phyloP scores from a whole-genome alignment of 2,797 vertebrate species.

The Poeciliopsis gracilis region DNA sequence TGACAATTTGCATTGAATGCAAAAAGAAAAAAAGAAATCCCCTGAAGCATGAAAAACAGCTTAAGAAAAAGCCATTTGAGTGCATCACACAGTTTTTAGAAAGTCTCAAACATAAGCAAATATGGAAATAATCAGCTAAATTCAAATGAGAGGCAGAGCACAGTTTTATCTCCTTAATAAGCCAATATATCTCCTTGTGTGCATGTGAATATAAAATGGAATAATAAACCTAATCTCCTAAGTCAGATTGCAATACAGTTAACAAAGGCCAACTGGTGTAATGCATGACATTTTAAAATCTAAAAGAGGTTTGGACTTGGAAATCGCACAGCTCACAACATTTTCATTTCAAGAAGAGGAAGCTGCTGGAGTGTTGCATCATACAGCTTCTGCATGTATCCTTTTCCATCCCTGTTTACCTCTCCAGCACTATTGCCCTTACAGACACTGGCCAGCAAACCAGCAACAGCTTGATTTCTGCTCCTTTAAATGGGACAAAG shows the following conservation, averaged over 20 bases:
- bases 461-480: constrained; percentile 51
- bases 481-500: constrained; percentile 46
- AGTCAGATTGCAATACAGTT: constrained; percentile 52
- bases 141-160: constrained; percentile 67
- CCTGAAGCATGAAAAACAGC: constrained; percentile 57
- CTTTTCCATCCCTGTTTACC: constrained; percentile 55
- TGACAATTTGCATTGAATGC: constrained; percentile 65
- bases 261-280: constrained; percentile 39
- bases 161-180: constrained; percentile 67
- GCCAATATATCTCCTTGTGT: constrained; percentile 46
- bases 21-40: constrained; percentile 42
- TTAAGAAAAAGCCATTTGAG: constrained; percentile 61
- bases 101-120: constrained; percentile 72
- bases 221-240: constrained; percentile 44
- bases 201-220: constrained; percentile 55
- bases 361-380: constrained; percentile 60
- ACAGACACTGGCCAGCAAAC: constrained; percentile 60
- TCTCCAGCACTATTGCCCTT: constrained; percentile 52
- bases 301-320: constrained; percentile 61
- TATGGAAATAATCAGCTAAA: constrained; percentile 72
- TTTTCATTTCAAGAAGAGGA: constrained; percentile 43
- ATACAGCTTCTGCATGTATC: constrained; percentile 49
- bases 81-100: constrained; percentile 65
- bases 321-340: constrained; percentile 46
- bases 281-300: constrained; percentile 54